phyloP scores from a whole-genome alignment of 1,140 invertebrate genomes.

The Drosophila funebris region DNA sequence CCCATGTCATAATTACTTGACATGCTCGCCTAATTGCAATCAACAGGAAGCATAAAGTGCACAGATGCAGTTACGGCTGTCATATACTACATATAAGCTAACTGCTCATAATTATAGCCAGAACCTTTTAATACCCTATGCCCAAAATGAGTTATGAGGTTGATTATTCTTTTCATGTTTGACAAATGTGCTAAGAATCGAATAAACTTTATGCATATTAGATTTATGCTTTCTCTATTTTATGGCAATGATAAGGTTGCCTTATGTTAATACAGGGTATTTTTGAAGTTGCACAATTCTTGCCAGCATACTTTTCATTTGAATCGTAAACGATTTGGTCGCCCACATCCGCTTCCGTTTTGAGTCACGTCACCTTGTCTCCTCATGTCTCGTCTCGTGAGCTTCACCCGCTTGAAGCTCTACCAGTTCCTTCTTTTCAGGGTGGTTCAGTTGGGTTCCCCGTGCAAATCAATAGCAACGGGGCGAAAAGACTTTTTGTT shows the following conservation, averaged over 20 bases:
- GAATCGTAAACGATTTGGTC: slow-evolving; percentile 43
- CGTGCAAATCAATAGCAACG: slow-evolving; percentile 37
- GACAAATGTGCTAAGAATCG: not conserved
- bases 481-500: slow-evolving; percentile 34
- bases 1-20: slow-evolving; percentile 59
- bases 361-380: slow-evolving; percentile 32
- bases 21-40: slow-evolving; percentile 59
- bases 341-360: slow-evolving; percentile 52
- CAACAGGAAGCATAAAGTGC: slow-evolving; percentile 56
- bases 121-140: slow-evolving; percentile 10
- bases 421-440: slow-evolving; percentile 12
- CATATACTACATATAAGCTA: slow-evolving; percentile 14
- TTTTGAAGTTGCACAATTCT: not conserved
- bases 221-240: not conserved
- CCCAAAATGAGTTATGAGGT: not conserved
- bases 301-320: no score
- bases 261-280: slow-evolving; percentile 5
- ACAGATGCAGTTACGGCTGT: slow-evolving; percentile 35
- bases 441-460: slow-evolving; percentile 15
- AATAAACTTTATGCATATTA: not conserved
- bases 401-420: slow-evolving; percentile 16
- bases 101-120: slow-evolving; percentile 48
- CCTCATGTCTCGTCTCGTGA: no score
- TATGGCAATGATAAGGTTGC: no score
- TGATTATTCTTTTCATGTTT: not conserved